phyloP scores from a whole-genome alignment of 35 echinoderm and acorn worm genomes.

The Ophioderma brevispina region DNA sequence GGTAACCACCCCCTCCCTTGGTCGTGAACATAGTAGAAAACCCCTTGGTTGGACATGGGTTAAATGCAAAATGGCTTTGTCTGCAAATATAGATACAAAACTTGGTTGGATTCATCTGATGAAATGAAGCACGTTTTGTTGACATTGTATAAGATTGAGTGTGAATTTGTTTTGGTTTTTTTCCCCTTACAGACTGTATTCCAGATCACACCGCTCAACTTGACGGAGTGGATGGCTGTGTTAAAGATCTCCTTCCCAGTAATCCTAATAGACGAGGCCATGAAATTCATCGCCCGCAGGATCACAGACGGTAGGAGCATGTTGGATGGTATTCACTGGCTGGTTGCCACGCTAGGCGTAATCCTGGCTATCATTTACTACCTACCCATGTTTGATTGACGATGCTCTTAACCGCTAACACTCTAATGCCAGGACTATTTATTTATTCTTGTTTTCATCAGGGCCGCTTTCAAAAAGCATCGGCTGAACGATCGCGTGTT shows the following conservation, averaged over 20 bases:
- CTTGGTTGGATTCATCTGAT: too few relatives aligned
- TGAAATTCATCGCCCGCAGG: conserved; percentile 91
- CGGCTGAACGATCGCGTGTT: too few relatives aligned
- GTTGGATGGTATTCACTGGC: conserved; percentile 52
- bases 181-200: conserved; percentile 70
- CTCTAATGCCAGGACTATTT: neutral
- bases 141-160: too few relatives aligned
- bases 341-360: conserved; percentile 42
- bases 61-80: too few relatives aligned
- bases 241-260: conserved; percentile 95
- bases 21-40: too few relatives aligned
- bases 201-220: conserved; percentile 91
- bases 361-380: conserved; percentile 41
- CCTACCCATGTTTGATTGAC: conserved; percentile 21
- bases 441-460: neutral
- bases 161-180: neutral
- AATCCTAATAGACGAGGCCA: conserved; percentile 85
- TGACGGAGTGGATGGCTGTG: conserved; percentile 93
- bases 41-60: too few relatives aligned
- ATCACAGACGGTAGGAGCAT: conserved; percentile 56
- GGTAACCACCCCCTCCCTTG: too few relatives aligned
- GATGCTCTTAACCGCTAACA: neutral
- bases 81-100: too few relatives aligned
- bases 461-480: too few relatives aligned
- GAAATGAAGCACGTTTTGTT: too few relatives aligned